Base-by-base conservation (phyloP, 2,113 vertebrate species). In the Notothenia rossii region DNA sequence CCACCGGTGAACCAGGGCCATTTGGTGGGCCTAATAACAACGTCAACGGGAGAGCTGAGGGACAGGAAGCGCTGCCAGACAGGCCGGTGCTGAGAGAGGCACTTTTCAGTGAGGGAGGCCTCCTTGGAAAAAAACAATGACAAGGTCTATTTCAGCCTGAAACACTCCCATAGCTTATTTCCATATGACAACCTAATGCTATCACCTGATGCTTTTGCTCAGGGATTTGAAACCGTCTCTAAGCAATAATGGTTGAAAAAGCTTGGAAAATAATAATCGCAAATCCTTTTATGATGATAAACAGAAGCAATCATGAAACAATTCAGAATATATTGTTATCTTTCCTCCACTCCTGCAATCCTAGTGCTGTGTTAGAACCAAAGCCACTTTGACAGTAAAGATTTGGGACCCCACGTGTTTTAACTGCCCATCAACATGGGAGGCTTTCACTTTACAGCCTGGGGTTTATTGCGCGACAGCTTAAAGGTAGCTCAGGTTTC, bases 31-130 rank as follows among this genome's bases (percentile, higher is more conserved):
- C 92, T 92, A 94, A 95, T 94, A 95, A 94, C 93, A 94, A 94
- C 87, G 93, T 83, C 92, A 87, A 79, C 91, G 92, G 86, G 93
- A 95, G 84, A 94, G 93, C 86, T 90, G 93, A 95, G 94, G 92
- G 93, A 95, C 95, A 97, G 97, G 97, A 97, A 97, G 96, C 87
- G 60, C 87, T 91, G 94, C 93, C 94, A 97, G 96, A 96, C 95
- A 95, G 95, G 95, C 91, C 94, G 86, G 86, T 96, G 95, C 96
- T 96, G 96, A 97, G 93, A 89, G 92, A 96, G 95, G 94, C 91
- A 93, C 84, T 95, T 96, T 94, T 94, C 82, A 81, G 82, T 89
- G 89, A 92, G 86, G 74, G 82, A 93, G 91, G 85, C 84, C 90
- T 90, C 80, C 58, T 81, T 77, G 18, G 76, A 79, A 86, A 90